Conservation (phyloP, 1,140 invertebrate species). For the Aculops lycopersici region DNA sequence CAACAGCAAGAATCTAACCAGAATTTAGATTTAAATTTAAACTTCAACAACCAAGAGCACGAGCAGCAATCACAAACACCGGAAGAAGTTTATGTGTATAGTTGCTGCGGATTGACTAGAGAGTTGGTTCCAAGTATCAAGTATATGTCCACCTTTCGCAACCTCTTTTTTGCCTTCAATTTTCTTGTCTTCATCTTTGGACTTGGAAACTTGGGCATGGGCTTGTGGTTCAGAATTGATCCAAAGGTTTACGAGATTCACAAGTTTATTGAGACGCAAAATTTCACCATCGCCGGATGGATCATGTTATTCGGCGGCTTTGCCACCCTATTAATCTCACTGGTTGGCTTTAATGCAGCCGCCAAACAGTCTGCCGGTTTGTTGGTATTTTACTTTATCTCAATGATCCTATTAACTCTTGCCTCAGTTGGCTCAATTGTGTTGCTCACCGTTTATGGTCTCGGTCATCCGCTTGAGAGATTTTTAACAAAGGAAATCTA, state of each 20-base stretch:
- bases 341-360: constrained; percentile 4
- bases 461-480: constrained; percentile 6
- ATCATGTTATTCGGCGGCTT: constrained; percentile 9
- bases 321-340: constrained; percentile 1
- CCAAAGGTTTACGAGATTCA: constrained; percentile 9
- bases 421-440: constrained; percentile 1
- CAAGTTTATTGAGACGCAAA: constrained; percentile 7
- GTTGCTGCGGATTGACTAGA: not conserved
- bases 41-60: no score
- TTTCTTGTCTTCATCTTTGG: constrained; percentile 2
- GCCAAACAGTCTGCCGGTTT: constrained; percentile 1
- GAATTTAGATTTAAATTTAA: no score
- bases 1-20: no score
- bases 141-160: not conserved
- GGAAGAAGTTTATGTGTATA: not conserved
- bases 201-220: constrained; percentile 7
- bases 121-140: no score
- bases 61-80: no score
- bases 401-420: constrained; percentile 1
- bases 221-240: constrained; percentile 8
- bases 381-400: constrained; percentile 1
- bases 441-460: constrained; percentile 2
- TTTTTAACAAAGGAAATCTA: constrained; percentile 8
- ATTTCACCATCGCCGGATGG: constrained; percentile 6
- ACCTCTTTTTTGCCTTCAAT: not conserved